These are phyloP conservation scores for Priocnemis perturbator DNA, from an alignment of 2,888 invertebrate genomes.

Conservation along the genomic window DNA sequence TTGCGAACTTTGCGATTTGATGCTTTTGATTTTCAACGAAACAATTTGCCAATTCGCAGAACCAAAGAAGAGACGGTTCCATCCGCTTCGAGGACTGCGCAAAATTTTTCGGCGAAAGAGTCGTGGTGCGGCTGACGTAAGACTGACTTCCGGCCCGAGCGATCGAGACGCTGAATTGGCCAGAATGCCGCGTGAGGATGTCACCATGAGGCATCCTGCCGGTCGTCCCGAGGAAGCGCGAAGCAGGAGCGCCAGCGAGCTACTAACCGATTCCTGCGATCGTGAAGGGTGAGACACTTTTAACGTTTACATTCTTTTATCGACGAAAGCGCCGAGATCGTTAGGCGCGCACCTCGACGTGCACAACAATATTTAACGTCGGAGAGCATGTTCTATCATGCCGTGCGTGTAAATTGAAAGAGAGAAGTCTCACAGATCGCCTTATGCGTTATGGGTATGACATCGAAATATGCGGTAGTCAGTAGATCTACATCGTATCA, in stretches of 20 bases:
- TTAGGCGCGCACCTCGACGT: too few species aligned
- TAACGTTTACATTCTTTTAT: background rate
- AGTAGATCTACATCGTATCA: too few species aligned
- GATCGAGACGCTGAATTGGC: slow-evolving; percentile 53
- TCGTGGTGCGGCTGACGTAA: slow-evolving; percentile 74
- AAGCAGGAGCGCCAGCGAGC: slow-evolving; percentile 82
- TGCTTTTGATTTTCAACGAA: background rate
- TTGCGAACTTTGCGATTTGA: too few species aligned
- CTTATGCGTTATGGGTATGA: too few species aligned
- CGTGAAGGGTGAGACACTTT: slow-evolving; percentile 61
- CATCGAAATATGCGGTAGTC: too few species aligned
- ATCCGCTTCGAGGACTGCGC: slow-evolving; percentile 80
- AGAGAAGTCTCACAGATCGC: too few species aligned
- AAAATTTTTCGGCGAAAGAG: slow-evolving; percentile 83
- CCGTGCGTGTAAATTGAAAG: too few species aligned
- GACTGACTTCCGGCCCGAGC: slow-evolving; percentile 50
- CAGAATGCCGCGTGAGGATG: slow-evolving; percentile 72
- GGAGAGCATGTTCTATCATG: too few species aligned
- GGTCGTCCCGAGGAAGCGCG: slow-evolving; percentile 74
- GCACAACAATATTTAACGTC: too few species aligned
- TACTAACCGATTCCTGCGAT: slow-evolving; percentile 78
- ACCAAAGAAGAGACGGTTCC: slow-evolving; percentile 80
- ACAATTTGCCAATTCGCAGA: slow-evolving; percentile 65
- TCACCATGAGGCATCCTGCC: slow-evolving; percentile 76
- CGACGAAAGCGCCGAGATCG: background rate